A percentile compares a stretch with the other conserved stretches of the same genome.
These are phyloP conservation scores for Anarhynchus alexandrinus DNA, from an alignment of 2,113 vertebrate genomes.

Conservation along the genomic window DNA sequence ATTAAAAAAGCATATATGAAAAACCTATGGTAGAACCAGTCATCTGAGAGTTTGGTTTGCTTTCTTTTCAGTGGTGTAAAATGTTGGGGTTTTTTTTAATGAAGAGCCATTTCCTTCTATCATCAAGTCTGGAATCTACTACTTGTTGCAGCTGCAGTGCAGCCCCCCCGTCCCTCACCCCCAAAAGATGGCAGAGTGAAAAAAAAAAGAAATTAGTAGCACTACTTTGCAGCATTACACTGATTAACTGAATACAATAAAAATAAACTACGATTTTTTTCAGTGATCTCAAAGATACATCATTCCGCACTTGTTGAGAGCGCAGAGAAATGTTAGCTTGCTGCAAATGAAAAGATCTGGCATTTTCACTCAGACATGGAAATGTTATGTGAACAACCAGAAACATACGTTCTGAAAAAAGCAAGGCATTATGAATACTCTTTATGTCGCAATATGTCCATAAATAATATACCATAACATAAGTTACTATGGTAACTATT, in stretches of 20 bases:
- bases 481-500: constrained; percentile 48
- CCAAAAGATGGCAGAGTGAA: fast-evolving
- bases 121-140: not conserved
- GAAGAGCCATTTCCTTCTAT: not conserved
- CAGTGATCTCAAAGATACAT: not conserved
- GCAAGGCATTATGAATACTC: not conserved
- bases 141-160: not conserved
- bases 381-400: not conserved
- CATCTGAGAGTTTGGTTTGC: not conserved
- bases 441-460: not conserved
- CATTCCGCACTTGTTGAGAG: not conserved
- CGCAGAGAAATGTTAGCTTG: not conserved
- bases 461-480: constrained; percentile 7
- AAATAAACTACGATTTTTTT: not conserved
- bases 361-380: not conserved
- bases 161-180: fast-evolving
- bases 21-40: not conserved
- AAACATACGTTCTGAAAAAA: constrained; percentile 5
- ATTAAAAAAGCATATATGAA: not conserved
- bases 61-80: not conserved
- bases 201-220: not conserved
- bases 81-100: not conserved
- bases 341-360: not conserved
- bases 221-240: not conserved
- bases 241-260: not conserved